phyloP scores from a whole-genome alignment of 2,797 vertebrate species.

The Myripristis jacobus region DNA sequence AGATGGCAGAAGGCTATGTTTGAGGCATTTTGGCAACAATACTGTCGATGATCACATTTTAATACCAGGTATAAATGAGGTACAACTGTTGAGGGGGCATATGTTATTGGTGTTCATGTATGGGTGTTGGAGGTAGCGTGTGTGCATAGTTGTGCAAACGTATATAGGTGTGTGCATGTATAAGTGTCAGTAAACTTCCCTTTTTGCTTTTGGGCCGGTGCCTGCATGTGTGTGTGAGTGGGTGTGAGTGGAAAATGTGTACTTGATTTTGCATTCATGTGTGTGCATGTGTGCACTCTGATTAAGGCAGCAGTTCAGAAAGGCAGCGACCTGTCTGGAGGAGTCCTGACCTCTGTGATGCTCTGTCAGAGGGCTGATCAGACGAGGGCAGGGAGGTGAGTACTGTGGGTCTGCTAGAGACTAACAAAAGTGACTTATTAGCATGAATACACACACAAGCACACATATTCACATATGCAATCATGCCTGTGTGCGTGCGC shows the following conservation, averaged over 20 bases:
- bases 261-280: slow-evolving; percentile 46
- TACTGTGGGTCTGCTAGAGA: slow-evolving; percentile 20
- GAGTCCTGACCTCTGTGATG: slow-evolving; percentile 70
- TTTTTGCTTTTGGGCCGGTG: slow-evolving; percentile 8
- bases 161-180: neutral
- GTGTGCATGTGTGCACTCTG: slow-evolving; percentile 53
- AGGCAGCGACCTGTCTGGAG: slow-evolving; percentile 57
- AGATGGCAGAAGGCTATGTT: too few relatives aligned
- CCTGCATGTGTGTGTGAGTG: slow-evolving; percentile 16
- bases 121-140: slow-evolving; percentile 4
- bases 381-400: slow-evolving; percentile 62
- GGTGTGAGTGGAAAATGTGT: slow-evolving; percentile 17
- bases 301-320: slow-evolving; percentile 68
- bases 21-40: too few relatives aligned
- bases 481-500: slow-evolving; percentile 10
- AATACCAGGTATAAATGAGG: neutral
- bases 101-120: too few relatives aligned
- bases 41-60: too few relatives aligned
- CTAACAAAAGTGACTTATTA: slow-evolving; percentile 64
- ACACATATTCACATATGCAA: neutral
- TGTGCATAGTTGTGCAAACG: too few relatives aligned
- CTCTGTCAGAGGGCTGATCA: slow-evolving; percentile 66
- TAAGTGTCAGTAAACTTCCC: slow-evolving; percentile 44
- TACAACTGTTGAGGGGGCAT: neutral
- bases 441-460: slow-evolving; percentile 53